Percentiles rank a stretch among this genome's conserved stretches.
Conservation (phyloP, 2,888 invertebrate genomes). For the Drosophila villosipedis region DNA sequence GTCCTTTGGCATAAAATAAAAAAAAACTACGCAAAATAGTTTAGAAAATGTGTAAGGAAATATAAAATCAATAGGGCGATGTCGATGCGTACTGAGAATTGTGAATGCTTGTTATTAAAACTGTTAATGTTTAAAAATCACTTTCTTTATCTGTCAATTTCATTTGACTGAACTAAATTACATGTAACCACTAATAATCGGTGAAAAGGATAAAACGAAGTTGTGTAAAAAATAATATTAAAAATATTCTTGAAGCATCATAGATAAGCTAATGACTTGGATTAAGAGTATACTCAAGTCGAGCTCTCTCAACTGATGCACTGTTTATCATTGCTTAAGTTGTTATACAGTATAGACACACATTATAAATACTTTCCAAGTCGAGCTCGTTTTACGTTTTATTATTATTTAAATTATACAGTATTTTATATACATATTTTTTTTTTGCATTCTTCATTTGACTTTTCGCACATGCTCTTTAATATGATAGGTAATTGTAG, state of each 20-base stretch:
- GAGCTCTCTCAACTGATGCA: not conserved
- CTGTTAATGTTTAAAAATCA: not conserved
- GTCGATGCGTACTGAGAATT: not conserved
- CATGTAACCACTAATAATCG: not conserved
- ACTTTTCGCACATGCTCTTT: not conserved
- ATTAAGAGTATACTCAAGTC: not conserved
- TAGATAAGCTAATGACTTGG: not conserved
- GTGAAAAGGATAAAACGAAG: not conserved
- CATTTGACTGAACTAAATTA: not conserved
- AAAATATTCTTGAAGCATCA: not conserved
- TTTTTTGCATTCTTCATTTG: not conserved
- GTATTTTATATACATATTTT: not conserved
- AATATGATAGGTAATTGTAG: conserved; percentile 5
- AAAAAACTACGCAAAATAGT: not conserved
- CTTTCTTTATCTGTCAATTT: not conserved
- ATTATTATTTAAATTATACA: too few species aligned
- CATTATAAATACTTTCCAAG: not conserved
- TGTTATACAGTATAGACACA: not conserved
- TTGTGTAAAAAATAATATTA: not conserved
- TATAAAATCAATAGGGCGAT: not conserved
- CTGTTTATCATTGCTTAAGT: not conserved
- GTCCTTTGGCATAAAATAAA: not conserved
- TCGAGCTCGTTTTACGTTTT: too few species aligned
- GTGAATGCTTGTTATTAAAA: not conserved
- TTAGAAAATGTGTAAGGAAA: not conserved